Evolutionary conservation across 30 jellyfish, hydroid and myxozoan species (phyloP).

Genomic region (Hydra vulgaris): DNA sequence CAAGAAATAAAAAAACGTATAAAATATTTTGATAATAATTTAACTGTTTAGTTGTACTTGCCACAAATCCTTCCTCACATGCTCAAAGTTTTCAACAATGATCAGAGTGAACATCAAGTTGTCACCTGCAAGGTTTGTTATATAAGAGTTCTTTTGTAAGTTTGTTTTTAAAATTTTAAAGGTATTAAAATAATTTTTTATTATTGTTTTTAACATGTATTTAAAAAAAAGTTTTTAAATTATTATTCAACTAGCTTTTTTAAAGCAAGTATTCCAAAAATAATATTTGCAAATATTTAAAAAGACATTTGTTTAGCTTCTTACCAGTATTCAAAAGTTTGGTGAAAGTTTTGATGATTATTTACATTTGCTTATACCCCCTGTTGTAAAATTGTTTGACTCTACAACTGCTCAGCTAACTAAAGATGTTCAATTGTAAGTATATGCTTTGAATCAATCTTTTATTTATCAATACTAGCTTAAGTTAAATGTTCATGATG

Average conservation of each 20-base stretch:
- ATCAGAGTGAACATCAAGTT: conserved; percentile 51
- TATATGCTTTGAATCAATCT: background rate
- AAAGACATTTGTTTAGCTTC: conserved; percentile 32
- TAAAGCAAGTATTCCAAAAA: too few relatives aligned
- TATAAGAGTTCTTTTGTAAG: background rate
- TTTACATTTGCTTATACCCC: conserved; percentile 77
- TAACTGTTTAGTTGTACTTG: background rate
- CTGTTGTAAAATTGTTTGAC: conserved; percentile 75
- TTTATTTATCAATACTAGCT: background rate
- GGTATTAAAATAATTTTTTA: background rate
- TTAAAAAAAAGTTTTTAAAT: background rate
- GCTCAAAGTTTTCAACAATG: conserved; percentile 74
- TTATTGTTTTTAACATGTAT: too few relatives aligned
- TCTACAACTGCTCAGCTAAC: conserved; percentile 67
- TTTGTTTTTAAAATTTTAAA: too few relatives aligned
- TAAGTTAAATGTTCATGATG: background rate
- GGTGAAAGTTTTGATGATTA: conserved; percentile 95
- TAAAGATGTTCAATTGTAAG: conserved; percentile 71
- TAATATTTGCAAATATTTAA: background rate
- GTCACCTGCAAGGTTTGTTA: conserved; percentile 77
- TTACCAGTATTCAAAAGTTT: conserved; percentile 76
- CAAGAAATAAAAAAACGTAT: too few relatives aligned
- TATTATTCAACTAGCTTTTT: background rate
- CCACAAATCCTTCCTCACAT: conserved; percentile 91
- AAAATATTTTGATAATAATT: background rate